Evolutionary conservation across 2,888 invertebrate species (phyloP), one percentile per base, ranked within the genome.

Genomic region (Theretra japonica): DNA sequence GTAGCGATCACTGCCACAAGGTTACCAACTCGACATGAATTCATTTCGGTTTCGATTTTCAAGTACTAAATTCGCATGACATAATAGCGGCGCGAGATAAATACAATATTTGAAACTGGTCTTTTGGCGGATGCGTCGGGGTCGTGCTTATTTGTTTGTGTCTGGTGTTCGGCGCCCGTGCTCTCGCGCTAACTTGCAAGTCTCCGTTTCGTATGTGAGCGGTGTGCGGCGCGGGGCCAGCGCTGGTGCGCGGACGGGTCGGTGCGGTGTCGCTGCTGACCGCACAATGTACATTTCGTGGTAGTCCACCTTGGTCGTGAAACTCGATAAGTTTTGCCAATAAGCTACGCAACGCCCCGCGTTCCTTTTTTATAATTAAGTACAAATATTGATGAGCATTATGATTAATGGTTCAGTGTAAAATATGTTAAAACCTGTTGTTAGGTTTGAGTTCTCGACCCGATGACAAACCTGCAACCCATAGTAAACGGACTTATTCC

Each of bases 61-160:
- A 65, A 65, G 5, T 21, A 23, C 41, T 23, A 65, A 23, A 48
- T 48, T 65, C 23, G 65, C 41, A 65, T 65, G 65, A 65, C 65
- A 65, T 65, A 65, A 65, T 65, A 65, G 6, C 65, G 48, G 41
- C 21, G 17, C 15, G 23, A 65, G 65, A 65, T 65, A 65, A 65
- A 65, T 41, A 65, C 65, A 48, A 65, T 33, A 60, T 60, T 48
- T 41, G 41, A 48, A 65, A 65, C 65, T 23, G 65, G 65, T 65
- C 4, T 65, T 65, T 65, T 15, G 21, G 65, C 65, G 65, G 65
- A 65, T 48, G 65, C 48, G 41, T 65, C 17, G 30, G 17, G 59
- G 53, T 53, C 28, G 48, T 1, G 65, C 21, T 15, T 21, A 6
- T 21, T 23, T 41, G 48, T 41, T 23, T 21, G 48, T 23, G 65